phyloP scores from a whole-genome alignment of 1,140 invertebrate species.

The Plectrocnemia conspersa region DNA sequence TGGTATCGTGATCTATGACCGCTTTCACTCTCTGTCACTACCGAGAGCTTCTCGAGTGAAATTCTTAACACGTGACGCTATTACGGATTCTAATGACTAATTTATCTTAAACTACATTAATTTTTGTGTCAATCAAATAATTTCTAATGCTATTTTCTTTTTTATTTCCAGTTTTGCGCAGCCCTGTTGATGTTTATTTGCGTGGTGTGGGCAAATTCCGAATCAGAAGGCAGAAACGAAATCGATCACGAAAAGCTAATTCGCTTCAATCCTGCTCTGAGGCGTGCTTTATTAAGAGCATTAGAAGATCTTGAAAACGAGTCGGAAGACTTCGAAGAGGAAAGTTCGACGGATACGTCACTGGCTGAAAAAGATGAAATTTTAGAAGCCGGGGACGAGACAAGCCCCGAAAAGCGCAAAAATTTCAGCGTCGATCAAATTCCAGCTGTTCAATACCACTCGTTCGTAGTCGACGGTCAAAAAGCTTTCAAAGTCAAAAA shows the following conservation, averaged over 20 bases:
- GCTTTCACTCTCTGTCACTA: conserved; percentile 1
- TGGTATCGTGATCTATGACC: conserved; percentile 1
- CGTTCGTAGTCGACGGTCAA: conserved; percentile 48
- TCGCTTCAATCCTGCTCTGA: conserved; percentile 62
- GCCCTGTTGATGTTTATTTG: conserved; percentile 14
- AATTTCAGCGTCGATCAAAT: conserved; percentile 29
- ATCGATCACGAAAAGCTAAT: conserved; percentile 48
- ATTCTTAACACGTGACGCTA: not conserved
- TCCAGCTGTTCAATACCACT: conserved; percentile 40
- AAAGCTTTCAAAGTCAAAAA: conserved; percentile 41
- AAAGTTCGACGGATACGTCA: conserved; percentile 28
- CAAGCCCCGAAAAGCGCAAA: conserved; percentile 21
- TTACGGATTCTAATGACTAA: not conserved
- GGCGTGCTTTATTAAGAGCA: conserved; percentile 65
- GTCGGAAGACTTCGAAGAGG: conserved; percentile 39
- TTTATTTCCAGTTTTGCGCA: conserved; percentile 26
- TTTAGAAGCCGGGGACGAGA: conserved; percentile 37
- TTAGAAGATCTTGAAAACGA: conserved; percentile 62
- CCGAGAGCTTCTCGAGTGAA: too few species aligned
- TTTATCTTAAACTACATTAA: not conserved
- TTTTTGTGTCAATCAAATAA: not conserved
- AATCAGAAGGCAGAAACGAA: conserved; percentile 23
- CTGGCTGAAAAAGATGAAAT: conserved; percentile 39
- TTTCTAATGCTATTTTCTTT: conserved; percentile 16
- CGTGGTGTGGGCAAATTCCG: conserved; percentile 8